phyloP scores from a whole-genome alignment of 1,140 invertebrate genomes.

The Gryon sp. region DNA sequence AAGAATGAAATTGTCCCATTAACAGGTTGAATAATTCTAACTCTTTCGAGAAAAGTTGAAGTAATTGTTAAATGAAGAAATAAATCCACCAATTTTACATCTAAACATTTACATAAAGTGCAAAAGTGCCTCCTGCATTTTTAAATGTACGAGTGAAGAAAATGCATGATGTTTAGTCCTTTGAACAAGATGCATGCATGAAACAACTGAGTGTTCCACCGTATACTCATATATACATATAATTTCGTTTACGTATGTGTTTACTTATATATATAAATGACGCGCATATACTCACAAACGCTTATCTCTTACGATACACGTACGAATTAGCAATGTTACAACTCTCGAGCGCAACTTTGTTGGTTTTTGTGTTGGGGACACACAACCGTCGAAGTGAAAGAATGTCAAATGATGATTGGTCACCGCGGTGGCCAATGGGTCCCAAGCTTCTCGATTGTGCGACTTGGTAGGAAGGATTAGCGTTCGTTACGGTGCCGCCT shows the following conservation, averaged over 20 bases:
- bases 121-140: too few species aligned
- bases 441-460: constrained; percentile 64
- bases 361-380: constrained; percentile 42
- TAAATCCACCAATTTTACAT: background rate
- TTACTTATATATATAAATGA: background rate
- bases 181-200: constrained; percentile 2
- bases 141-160: constrained; percentile 2
- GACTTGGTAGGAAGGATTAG: constrained; percentile 69
- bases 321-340: constrained; percentile 56
- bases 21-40: too few species aligned
- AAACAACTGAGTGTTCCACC: background rate
- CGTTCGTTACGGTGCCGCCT: constrained; percentile 71
- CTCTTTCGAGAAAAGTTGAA: too few species aligned
- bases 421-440: constrained; percentile 76
- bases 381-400: constrained; percentile 69
- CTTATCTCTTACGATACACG: constrained; percentile 50
- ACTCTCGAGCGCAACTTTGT: constrained; percentile 34
- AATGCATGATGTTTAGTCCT: constrained; percentile 7
- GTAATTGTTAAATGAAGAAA: background rate
- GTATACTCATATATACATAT: too few species aligned
- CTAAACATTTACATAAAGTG: background rate
- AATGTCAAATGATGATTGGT: constrained; percentile 79
- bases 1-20: too few species aligned
- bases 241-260: constrained; percentile 6
- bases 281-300: constrained; percentile 13